Conservation (phyloP, 2,113 vertebrate genomes). For the Charina bottae region DNA sequence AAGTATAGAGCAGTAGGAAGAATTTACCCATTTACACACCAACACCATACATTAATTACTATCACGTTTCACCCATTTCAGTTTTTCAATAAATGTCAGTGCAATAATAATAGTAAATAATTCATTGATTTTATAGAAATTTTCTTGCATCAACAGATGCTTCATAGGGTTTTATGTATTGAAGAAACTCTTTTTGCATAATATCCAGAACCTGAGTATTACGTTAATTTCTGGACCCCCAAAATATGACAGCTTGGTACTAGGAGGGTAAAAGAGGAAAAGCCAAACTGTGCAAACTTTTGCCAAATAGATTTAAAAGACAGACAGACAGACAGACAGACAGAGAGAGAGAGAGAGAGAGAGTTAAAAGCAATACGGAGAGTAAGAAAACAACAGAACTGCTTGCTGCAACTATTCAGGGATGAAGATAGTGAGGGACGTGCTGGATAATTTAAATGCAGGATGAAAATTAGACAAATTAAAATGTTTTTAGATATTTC, state of each 20-base stretch:
- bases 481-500: background rate
- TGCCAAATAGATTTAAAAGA: conserved; percentile 54
- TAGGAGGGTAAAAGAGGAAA: conserved; percentile 36
- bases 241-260: conserved; percentile 45
- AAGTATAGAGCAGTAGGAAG: background rate
- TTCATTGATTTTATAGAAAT: conserved; percentile 21
- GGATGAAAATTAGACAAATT: conserved; percentile 55
- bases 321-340: conserved; percentile 20
- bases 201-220: background rate
- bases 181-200: background rate
- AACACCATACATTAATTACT: background rate
- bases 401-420: conserved; percentile 15
- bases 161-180: background rate
- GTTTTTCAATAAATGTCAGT: background rate
- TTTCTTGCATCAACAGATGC: conserved; percentile 38
- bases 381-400: conserved; percentile 64
- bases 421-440: background rate
- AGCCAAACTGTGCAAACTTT: conserved; percentile 50
- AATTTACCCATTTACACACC: conserved; percentile 1
- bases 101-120: background rate
- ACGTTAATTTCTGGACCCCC: conserved; percentile 43
- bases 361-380: conserved; percentile 13
- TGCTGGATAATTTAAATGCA: conserved; percentile 47
- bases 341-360: conserved; percentile 30
- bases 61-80: background rate